These are phyloP conservation scores for Enteromius afrohamiltoni DNA, from an alignment of 2,797 vertebrate species.

Conservation along the genomic window DNA sequence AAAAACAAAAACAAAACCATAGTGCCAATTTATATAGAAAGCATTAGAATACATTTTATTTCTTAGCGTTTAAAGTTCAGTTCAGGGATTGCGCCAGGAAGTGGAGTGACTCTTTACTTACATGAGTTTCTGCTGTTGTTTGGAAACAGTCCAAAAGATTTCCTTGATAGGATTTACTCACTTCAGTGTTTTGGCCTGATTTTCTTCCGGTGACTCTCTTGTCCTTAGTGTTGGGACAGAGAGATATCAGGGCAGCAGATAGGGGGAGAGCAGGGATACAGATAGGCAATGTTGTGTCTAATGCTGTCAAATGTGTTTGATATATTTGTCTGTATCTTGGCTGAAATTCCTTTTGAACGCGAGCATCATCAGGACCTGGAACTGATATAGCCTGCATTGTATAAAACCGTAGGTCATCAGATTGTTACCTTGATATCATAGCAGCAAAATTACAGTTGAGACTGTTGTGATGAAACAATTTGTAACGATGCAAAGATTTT, in stretches of 20 bases:
- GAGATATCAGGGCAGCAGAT: constrained; percentile 7
- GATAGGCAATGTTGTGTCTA: constrained; percentile 11
- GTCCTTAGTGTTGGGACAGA: not conserved
- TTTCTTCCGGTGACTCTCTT: not conserved
- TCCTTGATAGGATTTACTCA: constrained; percentile 18
- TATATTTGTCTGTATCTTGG: not conserved
- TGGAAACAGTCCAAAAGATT: constrained; percentile 21
- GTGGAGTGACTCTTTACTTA: not conserved
- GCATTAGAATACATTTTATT: not conserved
- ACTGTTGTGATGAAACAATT: not conserved
- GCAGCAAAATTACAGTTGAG: not conserved
- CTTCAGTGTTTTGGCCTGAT: constrained; percentile 5
- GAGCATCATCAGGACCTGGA: not conserved
- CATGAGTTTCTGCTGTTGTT: not conserved
- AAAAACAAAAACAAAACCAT: too few relatives aligned
- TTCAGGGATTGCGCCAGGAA: not conserved
- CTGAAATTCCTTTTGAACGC: not conserved
- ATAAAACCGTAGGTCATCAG: not conserved
- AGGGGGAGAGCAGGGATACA: not conserved
- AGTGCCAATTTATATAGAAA: not conserved
- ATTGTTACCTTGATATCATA: not conserved
- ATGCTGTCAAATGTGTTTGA: not conserved
- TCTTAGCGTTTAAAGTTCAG: not conserved
- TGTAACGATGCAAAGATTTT: not conserved
- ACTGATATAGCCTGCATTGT: not conserved